Conservation (phyloP, 1,140 invertebrate species). For the Leptestheria dahalacensis region DNA sequence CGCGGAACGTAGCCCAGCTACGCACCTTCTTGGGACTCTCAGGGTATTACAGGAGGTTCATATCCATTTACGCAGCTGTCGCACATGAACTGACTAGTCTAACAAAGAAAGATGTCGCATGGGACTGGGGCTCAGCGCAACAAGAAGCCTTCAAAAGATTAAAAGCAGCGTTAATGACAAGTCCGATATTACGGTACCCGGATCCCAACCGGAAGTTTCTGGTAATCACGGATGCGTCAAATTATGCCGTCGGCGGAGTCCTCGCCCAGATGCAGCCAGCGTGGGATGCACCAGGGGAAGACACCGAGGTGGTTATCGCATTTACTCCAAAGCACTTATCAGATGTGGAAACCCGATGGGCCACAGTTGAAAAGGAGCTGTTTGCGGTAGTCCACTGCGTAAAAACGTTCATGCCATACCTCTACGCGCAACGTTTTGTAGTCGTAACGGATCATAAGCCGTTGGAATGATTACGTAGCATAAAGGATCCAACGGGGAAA, state of each 20-base stretch:
- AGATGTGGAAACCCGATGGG: conserved; percentile 22
- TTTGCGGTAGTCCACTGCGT: conserved; percentile 21
- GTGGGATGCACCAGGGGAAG: conserved; percentile 18
- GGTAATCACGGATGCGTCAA: conserved; percentile 24
- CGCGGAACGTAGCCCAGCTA: conserved; percentile 24
- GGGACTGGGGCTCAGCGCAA: no score
- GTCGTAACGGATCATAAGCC: conserved; percentile 21
- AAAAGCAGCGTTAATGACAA: conserved; percentile 19
- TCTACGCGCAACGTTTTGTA: conserved; percentile 19
- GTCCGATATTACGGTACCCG: conserved; percentile 23
- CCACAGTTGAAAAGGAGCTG: conserved; percentile 22
- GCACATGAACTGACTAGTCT: no score
- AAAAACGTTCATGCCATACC: conserved; percentile 21
- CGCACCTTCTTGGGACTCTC: conserved; percentile 27
- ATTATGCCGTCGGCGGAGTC: conserved; percentile 27
- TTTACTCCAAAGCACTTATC: conserved; percentile 24
- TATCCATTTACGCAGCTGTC: conserved; percentile 26
- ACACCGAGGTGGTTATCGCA: conserved; percentile 21
- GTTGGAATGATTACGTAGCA: conserved; percentile 15
- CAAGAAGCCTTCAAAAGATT: no score
- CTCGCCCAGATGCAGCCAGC: conserved; percentile 23
- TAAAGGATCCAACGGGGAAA: conserved; percentile 19
- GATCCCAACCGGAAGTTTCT: conserved; percentile 21
- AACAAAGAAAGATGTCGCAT: no score
- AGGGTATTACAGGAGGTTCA: conserved; percentile 28